Conservation (phyloP, 2,797 vertebrate genomes). For the Thamnophis elegans region DNA sequence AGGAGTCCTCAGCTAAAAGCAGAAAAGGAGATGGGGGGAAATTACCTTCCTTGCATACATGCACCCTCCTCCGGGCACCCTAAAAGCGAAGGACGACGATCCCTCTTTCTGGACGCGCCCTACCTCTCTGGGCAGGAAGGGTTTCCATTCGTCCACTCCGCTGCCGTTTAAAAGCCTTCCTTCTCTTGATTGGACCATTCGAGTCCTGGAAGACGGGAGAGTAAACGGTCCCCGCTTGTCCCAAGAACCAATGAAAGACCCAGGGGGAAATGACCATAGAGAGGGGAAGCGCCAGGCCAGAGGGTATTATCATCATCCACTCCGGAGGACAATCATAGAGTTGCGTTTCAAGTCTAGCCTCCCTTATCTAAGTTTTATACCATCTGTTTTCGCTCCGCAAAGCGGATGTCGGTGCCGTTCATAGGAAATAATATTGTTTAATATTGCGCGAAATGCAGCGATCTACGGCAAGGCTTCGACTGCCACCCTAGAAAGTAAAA, state of each 20-base stretch:
- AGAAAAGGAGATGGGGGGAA: neutral
- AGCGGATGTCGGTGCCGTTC: neutral
- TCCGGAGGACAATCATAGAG: neutral
- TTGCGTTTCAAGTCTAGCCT: neutral
- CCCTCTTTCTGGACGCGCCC: neutral
- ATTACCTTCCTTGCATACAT: conserved; percentile 40
- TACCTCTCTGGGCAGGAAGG: neutral
- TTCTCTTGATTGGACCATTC: neutral
- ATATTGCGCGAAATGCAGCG: too few relatives aligned
- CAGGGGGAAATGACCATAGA: neutral
- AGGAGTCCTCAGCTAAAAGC: too few relatives aligned
- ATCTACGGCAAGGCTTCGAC: neutral
- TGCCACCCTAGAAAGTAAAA: neutral
- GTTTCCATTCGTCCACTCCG: neutral
- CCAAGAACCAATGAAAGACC: neutral
- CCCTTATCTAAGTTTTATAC: too few relatives aligned
- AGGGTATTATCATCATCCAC: neutral
- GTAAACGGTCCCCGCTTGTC: neutral
- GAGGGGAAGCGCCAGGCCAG: neutral
- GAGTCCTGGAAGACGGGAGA: neutral
- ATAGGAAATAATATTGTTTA: neutral
- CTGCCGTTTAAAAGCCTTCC: neutral
- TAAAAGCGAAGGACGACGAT: neutral
- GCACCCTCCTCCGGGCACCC: conserved; percentile 15
- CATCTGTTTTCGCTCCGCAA: neutral